Conservation (phyloP, 2,888 invertebrate species). For the Lithophane semibrunnea region DNA sequence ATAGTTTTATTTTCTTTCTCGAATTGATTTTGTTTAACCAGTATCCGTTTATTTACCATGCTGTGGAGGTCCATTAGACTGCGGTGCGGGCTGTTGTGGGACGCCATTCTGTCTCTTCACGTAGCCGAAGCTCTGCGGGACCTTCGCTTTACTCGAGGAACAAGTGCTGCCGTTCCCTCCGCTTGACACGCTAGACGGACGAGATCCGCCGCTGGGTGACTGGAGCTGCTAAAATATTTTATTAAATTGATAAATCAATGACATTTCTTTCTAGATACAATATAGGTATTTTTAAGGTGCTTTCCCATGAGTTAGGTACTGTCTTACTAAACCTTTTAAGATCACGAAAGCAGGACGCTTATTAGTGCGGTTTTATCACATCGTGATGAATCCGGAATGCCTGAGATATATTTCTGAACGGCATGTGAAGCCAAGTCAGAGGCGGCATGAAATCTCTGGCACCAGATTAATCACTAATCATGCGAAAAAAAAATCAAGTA, state of each 20-base stretch:
- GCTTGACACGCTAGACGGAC: conserved; percentile 86
- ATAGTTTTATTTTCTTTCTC: background rate
- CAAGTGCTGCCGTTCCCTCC: conserved; percentile 90
- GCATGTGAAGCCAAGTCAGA: too few relatives aligned
- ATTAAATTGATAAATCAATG: background rate
- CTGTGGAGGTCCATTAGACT: conserved; percentile 83
- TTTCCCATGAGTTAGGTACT: background rate
- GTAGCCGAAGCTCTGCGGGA: conserved; percentile 96
- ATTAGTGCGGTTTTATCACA: background rate
- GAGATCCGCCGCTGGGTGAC: conserved; percentile 88
- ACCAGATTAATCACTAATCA: too few relatives aligned
- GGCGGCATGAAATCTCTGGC: too few relatives aligned
- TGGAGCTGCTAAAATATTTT: conserved; percentile 77
- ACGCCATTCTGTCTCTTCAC: conserved; percentile 94
- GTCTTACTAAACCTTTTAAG: background rate
- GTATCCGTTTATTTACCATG: conserved; percentile 74
- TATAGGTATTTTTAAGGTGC: too few relatives aligned
- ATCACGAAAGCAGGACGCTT: background rate
- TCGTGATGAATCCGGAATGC: too few relatives aligned
- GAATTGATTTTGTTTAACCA: too few relatives aligned
- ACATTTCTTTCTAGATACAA: background rate
- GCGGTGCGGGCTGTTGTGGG: conserved; percentile 84
- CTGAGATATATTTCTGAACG: too few relatives aligned
- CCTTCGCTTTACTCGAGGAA: conserved; percentile 92
- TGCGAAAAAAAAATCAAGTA: too few relatives aligned